Evolutionary conservation across 2,888 invertebrate species (phyloP), one percentile per base, ranked within the genome.

Genomic region (Agonopterix arenella): DNA sequence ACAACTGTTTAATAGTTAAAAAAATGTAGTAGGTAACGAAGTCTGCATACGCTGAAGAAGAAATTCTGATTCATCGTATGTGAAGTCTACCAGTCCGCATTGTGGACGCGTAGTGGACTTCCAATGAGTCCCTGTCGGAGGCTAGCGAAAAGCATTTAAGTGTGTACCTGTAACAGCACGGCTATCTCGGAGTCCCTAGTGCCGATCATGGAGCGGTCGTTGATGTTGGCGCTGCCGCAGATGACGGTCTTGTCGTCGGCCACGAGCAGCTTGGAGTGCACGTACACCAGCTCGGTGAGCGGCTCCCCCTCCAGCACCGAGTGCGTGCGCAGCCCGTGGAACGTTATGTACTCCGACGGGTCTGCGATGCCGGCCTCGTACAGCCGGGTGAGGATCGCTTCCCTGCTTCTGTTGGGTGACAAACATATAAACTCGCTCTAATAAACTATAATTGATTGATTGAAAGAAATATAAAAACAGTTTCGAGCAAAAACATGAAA

Each of bases 211-310:
- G 98, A 98, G 48, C 99, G 90, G 76, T 99, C 99, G 72, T 99
- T 99, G 62, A 99, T 98, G 73, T 99, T 99, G 0, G 99, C 98
- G 4, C 98, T 98, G 11, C 99, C 99, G 66, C 98, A 98, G 56
- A 99, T 97, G 0, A 97, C 93, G 2, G 93, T 90, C 60, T 93
- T 93, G 77, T 99, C 99, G 73, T 99, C 99, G 0, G 95, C 95
- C 54, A 99, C 97, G 82, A 99, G 91, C 52, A 99, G 84, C 84
- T 99, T 99, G 52, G 98, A 98, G 84, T 99, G 99, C 10, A 99
- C 98, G 80, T 99, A 99, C 51, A 99, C 94, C 8, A 99, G 89
- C 79, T 99, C 99, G 0, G 98, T 97, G 45, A 98, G 93, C 43
- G 96, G 93, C 63, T 94, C 94, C 16, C 93, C 94, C 60, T 94